phyloP scores from a whole-genome alignment of 2,113 vertebrate species.

The Tenrec ecaudatus region DNA sequence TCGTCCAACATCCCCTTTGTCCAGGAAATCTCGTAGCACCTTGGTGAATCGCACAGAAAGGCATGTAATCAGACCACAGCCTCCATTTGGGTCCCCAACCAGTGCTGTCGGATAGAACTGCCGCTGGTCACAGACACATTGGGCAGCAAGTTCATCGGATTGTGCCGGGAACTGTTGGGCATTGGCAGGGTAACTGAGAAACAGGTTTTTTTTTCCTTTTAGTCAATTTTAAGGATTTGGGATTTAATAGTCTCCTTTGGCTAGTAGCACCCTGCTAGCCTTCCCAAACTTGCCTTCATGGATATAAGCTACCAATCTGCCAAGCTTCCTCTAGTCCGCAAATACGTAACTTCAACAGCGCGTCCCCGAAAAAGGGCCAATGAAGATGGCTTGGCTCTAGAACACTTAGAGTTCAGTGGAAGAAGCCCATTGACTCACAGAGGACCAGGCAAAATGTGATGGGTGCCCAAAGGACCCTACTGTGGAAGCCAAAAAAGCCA shows the following conservation, averaged over 20 bases:
- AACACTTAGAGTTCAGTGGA: not conserved
- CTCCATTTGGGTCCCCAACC: not conserved
- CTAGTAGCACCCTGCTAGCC: not conserved
- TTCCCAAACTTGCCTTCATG: not conserved
- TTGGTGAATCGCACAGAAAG: not conserved
- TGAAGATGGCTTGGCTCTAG: not conserved
- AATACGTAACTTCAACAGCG: too few relatives aligned
- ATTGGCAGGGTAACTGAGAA: not conserved
- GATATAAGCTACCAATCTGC: rapidly evolving
- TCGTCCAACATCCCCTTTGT: not conserved
- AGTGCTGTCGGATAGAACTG: not conserved
- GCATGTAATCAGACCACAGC: not conserved
- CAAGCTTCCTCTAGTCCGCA: not conserved
- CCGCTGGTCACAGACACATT: not conserved
- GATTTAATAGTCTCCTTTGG: not conserved
- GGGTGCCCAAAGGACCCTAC: not conserved
- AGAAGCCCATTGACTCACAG: not conserved
- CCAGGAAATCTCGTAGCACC: not conserved
- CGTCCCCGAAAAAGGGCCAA: not conserved
- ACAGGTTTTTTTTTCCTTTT: not conserved
- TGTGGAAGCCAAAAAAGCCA: not conserved
- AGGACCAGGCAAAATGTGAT: rapidly evolving
- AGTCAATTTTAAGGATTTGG: not conserved
- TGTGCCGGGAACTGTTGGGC: not conserved
- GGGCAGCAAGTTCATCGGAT: not conserved